phyloP scores from a whole-genome alignment of 2,113 vertebrate genomes.

The Sterrhoptilus dennistouni region DNA sequence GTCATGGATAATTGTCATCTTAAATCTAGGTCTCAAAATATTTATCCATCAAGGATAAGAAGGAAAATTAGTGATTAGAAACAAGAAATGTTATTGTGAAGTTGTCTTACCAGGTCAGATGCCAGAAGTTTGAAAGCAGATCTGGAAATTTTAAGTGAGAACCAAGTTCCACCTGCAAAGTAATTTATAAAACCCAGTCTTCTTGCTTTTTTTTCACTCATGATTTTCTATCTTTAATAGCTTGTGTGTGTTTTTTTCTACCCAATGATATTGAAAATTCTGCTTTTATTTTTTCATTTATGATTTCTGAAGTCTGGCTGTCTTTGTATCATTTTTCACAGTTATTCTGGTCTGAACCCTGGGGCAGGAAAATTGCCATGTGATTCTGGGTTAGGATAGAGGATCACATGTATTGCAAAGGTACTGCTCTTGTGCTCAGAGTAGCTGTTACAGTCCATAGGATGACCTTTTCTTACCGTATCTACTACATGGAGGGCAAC shows the following conservation, averaged over 20 bases:
- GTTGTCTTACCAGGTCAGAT: neutral
- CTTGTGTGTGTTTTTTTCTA: neutral
- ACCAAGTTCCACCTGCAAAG: neutral
- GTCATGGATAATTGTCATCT: neutral
- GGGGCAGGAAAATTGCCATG: neutral
- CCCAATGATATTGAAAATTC: neutral
- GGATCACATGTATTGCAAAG: rapidly evolving
- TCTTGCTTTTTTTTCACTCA: neutral
- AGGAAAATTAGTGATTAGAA: neutral
- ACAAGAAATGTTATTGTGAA: neutral
- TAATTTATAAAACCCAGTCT: neutral
- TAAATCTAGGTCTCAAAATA: neutral
- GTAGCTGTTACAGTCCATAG: neutral
- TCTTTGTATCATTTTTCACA: neutral
- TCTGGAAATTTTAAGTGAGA: neutral
- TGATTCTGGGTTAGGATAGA: neutral
- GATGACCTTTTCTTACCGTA: neutral
- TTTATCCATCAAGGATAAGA: neutral
- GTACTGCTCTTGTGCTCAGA: neutral
- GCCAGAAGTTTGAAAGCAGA: neutral
- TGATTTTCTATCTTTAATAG: neutral
- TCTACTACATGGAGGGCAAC: neutral
- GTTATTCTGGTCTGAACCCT: neutral
- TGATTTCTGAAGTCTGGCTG: neutral
- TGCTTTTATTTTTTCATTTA: neutral